phyloP scores from a whole-genome alignment of 37 sponge, comb jelly and placozoan species.

The Geodia barretti region DNA sequence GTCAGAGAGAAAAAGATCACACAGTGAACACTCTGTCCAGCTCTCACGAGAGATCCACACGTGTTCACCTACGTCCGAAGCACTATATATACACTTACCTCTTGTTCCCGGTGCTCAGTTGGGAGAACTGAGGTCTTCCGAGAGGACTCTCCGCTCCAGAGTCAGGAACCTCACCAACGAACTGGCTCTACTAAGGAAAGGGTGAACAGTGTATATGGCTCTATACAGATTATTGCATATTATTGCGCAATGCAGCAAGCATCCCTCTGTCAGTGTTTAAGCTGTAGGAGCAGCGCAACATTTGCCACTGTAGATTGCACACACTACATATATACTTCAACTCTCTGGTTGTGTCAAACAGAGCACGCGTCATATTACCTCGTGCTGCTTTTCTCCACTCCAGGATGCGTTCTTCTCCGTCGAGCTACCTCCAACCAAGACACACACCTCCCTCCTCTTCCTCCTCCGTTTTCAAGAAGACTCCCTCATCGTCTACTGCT shows the following conservation, averaged over 20 bases:
- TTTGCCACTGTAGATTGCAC: no score
- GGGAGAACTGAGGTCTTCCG: conserved; percentile 73
- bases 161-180: conserved; percentile 88
- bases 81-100: not conserved
- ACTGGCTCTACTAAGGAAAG: conserved; percentile 59
- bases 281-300: no score
- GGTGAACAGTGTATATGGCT: conserved; percentile 7
- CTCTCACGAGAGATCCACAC: no score
- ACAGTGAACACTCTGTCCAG: no score
- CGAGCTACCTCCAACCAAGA: not conserved
- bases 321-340: no score
- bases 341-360: no score
- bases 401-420: conserved; percentile 15
- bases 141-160: conserved; percentile 66
- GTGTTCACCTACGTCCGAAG: not conserved
- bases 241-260: no score
- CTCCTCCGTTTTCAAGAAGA: no score
- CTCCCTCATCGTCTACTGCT: conserved; percentile 20
- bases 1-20: no score
- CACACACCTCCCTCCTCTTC: not conserved
- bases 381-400: not conserved
- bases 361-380: no score
- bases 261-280: no score
- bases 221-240: no score
- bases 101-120: conserved; percentile 54